Base-by-base conservation (phyloP, 2,797 vertebrate species). In the Chrosomus eos region DNA sequence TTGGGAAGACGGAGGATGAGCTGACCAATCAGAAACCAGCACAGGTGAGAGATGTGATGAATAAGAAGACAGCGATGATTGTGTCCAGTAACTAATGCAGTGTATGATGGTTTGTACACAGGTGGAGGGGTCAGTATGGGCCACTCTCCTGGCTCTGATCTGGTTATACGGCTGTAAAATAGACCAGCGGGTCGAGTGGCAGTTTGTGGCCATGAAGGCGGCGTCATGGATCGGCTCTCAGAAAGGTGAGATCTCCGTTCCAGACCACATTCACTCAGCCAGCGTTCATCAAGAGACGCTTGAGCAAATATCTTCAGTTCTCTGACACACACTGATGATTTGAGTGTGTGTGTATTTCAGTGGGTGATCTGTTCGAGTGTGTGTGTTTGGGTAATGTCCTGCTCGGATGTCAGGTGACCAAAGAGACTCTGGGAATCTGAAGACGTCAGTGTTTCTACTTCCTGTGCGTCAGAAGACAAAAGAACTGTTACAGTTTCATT, bases 191-290 rank as follows among this genome's bases (percentile, higher is more conserved):
- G 91, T 91, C 2, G 96, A 97, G 88, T 97, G 96, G 96, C 92
- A 96, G 58, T 92, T 96, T 76, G 89, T 97, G 89, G 94, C 95
- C 80, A 85, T 90, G 67, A 96, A 97, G 85, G 94, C 95, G 3
- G 85, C 88, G 31, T 87, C 91, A 23, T 96, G 96, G 96, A 89
- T 96, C 80, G 75, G 38, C 48, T 75, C 78, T 53, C 91, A 92
- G 62, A 93, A 94, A 81, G 95, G 96, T 96, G 88, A 85, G 66
- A 26, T 75, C 53, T 71, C 19, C n/a, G 33, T 38, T 76, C 68
- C 7, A 70, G 11, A 19, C 33, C 55, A 16, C 51, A 53, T 80
- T 85, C 23, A 79, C 68, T 48, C 60, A 79, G 38, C 11, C 66
- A 67, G 31, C 33, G 45, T 48, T 16, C 45, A 48, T 68, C 66